Percentiles rank a stretch among this genome's conserved stretches.
Evolutionary conservation across 2,797 vertebrate species (phyloP).

Genomic region (Telmatherina bonti): DNA sequence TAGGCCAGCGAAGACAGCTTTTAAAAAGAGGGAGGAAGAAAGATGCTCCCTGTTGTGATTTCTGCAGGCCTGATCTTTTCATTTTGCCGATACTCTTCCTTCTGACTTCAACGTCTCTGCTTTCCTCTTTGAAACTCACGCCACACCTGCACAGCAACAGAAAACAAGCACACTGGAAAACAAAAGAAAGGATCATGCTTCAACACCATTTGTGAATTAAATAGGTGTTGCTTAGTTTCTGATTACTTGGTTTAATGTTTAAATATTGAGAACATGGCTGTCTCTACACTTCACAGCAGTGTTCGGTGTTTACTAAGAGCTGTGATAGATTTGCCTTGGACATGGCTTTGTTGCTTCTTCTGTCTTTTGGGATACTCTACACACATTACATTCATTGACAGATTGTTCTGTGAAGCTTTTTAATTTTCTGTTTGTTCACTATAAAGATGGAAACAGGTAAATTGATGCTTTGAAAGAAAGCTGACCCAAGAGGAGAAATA

Average conservation of each 20-base stretch:
- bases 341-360: conserved; percentile 58
- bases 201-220: not conserved
- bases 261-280: conserved; percentile 7
- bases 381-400: conserved; percentile 50
- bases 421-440: conserved; percentile 51
- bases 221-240: not conserved
- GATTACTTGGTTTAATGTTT: not conserved
- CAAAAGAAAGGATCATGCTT: conserved; percentile 3
- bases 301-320: conserved; percentile 37
- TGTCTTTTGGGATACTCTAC: conserved; percentile 31
- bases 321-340: conserved; percentile 64
- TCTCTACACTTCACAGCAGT: not conserved
- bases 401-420: conserved; percentile 44
- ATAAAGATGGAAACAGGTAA: conserved; percentile 24
- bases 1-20: conserved; percentile 55
- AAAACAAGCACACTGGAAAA: conserved; percentile 32
- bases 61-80: conserved; percentile 55
- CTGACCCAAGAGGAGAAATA: conserved; percentile 11
- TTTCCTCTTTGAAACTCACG: conserved; percentile 33
- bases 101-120: conserved; percentile 36
- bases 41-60: conserved; percentile 63
- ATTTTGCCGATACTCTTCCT: conserved; percentile 26
- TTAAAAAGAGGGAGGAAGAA: conserved; percentile 60
- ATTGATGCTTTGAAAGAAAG: conserved; percentile 37
- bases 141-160: conserved; percentile 35